Percentiles rank a stretch among this genome's conserved stretches.
Conservation (phyloP, 2,113 vertebrate genomes). For the Gavialis gangeticus region DNA sequence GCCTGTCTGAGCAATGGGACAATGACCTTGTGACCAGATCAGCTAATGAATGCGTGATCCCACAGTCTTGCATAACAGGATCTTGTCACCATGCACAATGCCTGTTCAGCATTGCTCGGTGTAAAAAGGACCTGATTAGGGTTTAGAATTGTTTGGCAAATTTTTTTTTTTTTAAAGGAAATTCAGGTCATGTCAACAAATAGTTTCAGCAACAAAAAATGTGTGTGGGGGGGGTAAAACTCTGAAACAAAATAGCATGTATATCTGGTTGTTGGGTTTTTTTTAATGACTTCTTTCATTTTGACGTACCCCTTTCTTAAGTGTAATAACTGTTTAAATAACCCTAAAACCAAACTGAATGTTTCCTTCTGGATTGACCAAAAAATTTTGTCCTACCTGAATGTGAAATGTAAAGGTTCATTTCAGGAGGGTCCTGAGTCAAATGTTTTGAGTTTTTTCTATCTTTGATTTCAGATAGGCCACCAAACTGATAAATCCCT, state of each 20-base stretch:
- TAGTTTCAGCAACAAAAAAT: neutral
- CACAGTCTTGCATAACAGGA: neutral
- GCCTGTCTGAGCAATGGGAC: neutral
- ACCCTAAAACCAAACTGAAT: neutral
- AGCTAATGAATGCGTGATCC: neutral
- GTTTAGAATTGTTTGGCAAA: no score
- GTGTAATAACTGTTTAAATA: neutral
- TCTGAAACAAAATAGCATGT: no score
- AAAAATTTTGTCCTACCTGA: neutral
- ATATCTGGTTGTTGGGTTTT: no score
- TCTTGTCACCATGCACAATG: neutral
- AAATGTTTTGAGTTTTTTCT: no score
- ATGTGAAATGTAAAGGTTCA: neutral
- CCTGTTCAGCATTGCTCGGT: neutral
- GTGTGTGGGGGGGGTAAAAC: neutral
- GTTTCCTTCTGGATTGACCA: neutral
- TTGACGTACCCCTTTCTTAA: neutral
- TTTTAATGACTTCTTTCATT: no score
- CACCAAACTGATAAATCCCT: neutral
- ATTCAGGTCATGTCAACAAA: neutral
- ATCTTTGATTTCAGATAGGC: neutral
- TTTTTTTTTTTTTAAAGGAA: no score
- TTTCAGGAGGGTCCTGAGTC: neutral
- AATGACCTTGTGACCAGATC: neutral
- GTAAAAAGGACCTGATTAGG: fast-evolving